These are phyloP conservation scores for Megaceryle torquata DNA, from an alignment of 2,113 vertebrate genomes.

Conservation along the genomic window DNA sequence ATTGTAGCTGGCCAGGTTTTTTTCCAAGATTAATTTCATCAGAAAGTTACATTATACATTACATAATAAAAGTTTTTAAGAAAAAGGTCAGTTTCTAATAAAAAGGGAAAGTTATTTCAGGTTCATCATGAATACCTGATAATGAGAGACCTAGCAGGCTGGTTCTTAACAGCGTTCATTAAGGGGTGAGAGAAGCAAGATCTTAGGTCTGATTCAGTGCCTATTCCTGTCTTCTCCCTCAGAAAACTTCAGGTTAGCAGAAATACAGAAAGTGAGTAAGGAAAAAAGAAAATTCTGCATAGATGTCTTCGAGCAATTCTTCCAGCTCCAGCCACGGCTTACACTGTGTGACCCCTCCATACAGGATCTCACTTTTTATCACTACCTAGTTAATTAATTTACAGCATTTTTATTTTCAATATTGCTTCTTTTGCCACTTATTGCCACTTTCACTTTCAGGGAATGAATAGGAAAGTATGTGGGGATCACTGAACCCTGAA, in stretches of 20 bases:
- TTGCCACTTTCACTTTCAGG: background rate
- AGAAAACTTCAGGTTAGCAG: background rate
- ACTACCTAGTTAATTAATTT: background rate
- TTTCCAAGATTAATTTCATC: background rate
- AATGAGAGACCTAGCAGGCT: slow-evolving; percentile 4
- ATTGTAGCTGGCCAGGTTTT: background rate
- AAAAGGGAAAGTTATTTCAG: background rate
- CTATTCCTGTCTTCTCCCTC: background rate
- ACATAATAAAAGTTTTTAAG: background rate
- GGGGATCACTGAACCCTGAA: background rate
- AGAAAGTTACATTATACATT: background rate
- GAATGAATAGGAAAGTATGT: background rate
- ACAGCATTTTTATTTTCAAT: background rate
- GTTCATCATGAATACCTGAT: background rate
- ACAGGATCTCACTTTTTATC: background rate
- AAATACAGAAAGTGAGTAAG: background rate
- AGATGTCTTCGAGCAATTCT: background rate
- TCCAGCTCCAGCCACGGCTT: background rate
- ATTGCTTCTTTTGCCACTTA: background rate
- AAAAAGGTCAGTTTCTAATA: slow-evolving; percentile 35
- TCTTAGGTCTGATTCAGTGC: background rate
- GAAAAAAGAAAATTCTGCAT: background rate
- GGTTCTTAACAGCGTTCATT: background rate
- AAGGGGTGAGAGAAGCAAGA: background rate
- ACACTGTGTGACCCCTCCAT: background rate